Evolutionary conservation across 2,113 vertebrate species (phyloP), one percentile per base, ranked within the genome.

Genomic region (Lepisosteus osseus): DNA sequence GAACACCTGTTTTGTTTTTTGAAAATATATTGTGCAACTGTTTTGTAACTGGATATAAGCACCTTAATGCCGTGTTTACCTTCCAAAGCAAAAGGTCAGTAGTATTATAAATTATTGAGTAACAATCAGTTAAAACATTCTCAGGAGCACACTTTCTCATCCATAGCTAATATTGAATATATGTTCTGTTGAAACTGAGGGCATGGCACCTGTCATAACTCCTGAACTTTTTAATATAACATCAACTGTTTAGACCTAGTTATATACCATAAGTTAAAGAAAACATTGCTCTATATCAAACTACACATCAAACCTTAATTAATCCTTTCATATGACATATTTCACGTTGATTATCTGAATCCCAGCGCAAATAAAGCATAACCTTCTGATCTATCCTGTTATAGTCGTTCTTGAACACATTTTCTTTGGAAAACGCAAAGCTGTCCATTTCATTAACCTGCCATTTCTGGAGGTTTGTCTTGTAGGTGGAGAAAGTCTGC

Each of bases 311-410:
- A 74, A 74, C 72, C 74, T 79, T 74, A 74, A 77, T 69, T 80
- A 77, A 70, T 76, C 61, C 51, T 72, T 69, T 45, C 67, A 44
- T 74, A 82, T 74, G 73, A 3, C 75, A 67, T 75, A 61, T 77
- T 82, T 86, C n/a, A 71, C 7, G 47, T 66, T 40, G 80, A 74
- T 71, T 82, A 81, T 84, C 77, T 68, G 70, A 86, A 83, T 84
- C 72, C 74, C 81, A 77, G 79, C 83, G 77, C 81, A 85, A 91
- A 91, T 92, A 92, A 91, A 83, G 83, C 79, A 75, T 82, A 29
- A 80, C 83, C 83, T 80, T 87, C 79, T 84, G 71, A 86, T 51
- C 47, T 1, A 9, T 5, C 5, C 5, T 51, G 47, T 51, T 6
- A 51, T 9, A 51, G 47, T 29, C 29, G 29, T 29, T 29, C 29